These are phyloP conservation scores for Drosophila diplacantha DNA, from an alignment of 2,888 invertebrate species.

Conservation along the genomic window DNA sequence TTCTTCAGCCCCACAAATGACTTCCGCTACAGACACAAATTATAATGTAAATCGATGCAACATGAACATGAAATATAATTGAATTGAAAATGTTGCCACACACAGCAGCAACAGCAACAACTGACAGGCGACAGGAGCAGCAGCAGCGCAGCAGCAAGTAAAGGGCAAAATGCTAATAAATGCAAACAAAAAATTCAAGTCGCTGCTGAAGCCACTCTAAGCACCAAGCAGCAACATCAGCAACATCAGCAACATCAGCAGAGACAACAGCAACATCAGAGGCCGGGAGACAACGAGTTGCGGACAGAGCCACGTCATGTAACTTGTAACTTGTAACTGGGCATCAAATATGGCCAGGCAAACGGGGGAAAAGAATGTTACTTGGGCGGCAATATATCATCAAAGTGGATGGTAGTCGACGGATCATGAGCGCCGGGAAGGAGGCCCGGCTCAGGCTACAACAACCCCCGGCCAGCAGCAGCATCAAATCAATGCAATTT, in stretches of 20 bases:
- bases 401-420: conserved; percentile 53
- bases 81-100: conserved; percentile 70
- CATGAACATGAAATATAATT: conserved; percentile 71
- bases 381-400: conserved; percentile 68
- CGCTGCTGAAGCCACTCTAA: conserved; percentile 40
- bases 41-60: conserved; percentile 70
- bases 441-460: conserved; percentile 13
- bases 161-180: conserved; percentile 73
- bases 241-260: conserved; percentile 49
- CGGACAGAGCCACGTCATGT: conserved; percentile 60
- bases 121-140: conserved; percentile 38
- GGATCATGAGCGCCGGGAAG: conserved; percentile 27
- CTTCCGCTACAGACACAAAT: conserved; percentile 70
- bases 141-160: conserved; percentile 8
- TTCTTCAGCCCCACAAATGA: conserved; percentile 56
- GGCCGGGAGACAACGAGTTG: conserved; percentile 19
- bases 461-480: conserved; percentile 25
- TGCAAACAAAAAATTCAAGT: conserved; percentile 42
- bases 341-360: conserved; percentile 63
- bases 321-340: conserved; percentile 60
- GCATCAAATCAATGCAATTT: conserved; percentile 69
- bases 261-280: conserved; percentile 43
- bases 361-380: conserved; percentile 21
- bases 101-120: conserved; percentile 49
- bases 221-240: conserved; percentile 61